Evolutionary conservation across 2,113 vertebrate species (phyloP).

Genomic region (Isurus oxyrinchus): DNA sequence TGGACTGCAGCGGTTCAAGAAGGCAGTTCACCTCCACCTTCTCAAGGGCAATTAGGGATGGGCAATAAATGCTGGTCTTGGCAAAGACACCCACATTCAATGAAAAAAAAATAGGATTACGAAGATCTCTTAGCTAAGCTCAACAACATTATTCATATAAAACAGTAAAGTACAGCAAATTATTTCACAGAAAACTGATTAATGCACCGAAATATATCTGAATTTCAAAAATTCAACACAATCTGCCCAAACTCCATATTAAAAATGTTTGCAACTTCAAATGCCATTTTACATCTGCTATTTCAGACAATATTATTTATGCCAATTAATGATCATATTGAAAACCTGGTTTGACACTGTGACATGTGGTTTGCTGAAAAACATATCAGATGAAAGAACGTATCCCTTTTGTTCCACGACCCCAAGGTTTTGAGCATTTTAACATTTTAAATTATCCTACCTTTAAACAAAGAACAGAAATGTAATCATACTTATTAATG

Average conservation of each 20-base stretch:
- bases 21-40: too few relatives aligned
- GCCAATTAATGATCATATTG: background rate
- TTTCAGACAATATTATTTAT: background rate
- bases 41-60: background rate
- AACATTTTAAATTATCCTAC: background rate
- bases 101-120: background rate
- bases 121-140: background rate
- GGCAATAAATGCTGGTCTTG: background rate
- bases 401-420: background rate
- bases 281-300: background rate
- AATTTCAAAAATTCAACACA: background rate
- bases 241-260: background rate
- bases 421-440: background rate
- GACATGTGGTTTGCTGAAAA: background rate
- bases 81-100: background rate
- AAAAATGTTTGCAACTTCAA: background rate
- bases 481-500: background rate
- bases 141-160: background rate
- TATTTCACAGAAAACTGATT: background rate
- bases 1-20: too few relatives aligned
- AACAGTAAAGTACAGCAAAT: background rate
- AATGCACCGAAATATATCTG: background rate
- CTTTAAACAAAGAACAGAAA: background rate
- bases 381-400: background rate
- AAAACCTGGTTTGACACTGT: background rate